Conservation (phyloP, 1,140 invertebrate genomes). For the Spodoptera frugiperda region DNA sequence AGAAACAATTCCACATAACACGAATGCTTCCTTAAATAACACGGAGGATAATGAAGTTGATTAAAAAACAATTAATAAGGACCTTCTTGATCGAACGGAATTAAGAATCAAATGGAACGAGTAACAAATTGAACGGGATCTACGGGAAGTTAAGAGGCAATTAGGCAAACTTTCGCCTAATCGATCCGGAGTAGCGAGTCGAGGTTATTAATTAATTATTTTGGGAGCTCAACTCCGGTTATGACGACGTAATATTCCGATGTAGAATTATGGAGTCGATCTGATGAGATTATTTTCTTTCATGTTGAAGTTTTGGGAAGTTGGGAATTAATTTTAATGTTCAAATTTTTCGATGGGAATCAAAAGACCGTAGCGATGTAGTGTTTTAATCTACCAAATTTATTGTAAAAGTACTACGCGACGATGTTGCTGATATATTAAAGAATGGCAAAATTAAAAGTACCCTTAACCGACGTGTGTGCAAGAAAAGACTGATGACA, state of each 20-base stretch:
- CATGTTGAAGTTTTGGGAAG: background rate
- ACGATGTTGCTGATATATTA: too few species aligned
- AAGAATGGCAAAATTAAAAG: too few species aligned
- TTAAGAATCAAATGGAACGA: slow-evolving; percentile 52
- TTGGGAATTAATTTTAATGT: background rate
- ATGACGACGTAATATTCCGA: slow-evolving; percentile 24
- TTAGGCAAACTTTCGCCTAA: slow-evolving; percentile 52
- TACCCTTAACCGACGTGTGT: too few species aligned
- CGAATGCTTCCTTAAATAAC: background rate
- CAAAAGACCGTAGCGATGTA: too few species aligned
- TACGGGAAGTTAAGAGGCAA: slow-evolving; percentile 52
- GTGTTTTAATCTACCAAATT: too few species aligned
- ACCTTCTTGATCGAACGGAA: slow-evolving; percentile 34
- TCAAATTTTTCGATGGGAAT: background rate
- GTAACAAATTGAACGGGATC: slow-evolving; percentile 51
- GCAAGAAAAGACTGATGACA: too few species aligned
- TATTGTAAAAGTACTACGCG: too few species aligned
- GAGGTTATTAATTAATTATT: slow-evolving; percentile 52
- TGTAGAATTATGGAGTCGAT: background rate
- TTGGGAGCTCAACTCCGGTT: slow-evolving; percentile 12
- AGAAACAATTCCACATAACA: background rate
- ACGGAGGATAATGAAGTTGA: slow-evolving; percentile 23
- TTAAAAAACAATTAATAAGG: slow-evolving; percentile 51
- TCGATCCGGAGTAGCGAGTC: slow-evolving; percentile 42
- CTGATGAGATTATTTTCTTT: background rate